Base-by-base conservation (phyloP, 1,140 invertebrate species). In the Drosophila burlai region DNA sequence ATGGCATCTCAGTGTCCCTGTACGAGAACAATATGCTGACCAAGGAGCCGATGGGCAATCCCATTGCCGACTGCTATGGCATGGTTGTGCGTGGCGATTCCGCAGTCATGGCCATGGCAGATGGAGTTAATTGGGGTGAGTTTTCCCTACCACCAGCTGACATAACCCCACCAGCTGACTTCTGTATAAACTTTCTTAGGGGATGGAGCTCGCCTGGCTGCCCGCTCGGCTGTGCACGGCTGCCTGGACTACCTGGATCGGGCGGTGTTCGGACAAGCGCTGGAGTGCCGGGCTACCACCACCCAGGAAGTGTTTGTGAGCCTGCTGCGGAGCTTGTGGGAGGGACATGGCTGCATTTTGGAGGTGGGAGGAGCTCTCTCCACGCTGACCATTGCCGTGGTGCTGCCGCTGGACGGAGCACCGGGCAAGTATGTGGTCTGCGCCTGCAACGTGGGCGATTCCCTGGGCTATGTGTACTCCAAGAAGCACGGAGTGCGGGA, bases 61-160 rank as follows among this genome's bases (percentile, higher is more conserved):
- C 98, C 16, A 97, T 98, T 76, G 98, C 98, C 16, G 98, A 98
- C 94, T 96, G 97, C 81, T 98, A 97, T 94, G 97, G 96, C 3
- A 94, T 98, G 46, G 96, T 97, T 75, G 95, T 96, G 6, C 94
- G 97, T 45, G 95, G 95, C 49, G 97, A 98, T 93, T 97, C 96
- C 71, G 96, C 96, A 6, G 95, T 98, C 67, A 93, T 98, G 82
- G 96, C 96, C 38, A 94, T 99, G 50, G 98, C 97, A 15, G 98
- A 98, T 94, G 98, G 98, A 42, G 98, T 98, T 0, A 98, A 99
- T 94, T 98, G 98, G 98, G 98, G 98, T 93, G 94, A 95, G 91
- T 73, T 29, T 24, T 36, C 15, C 7, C 29, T 10, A 9, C n/a
- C 8, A 3, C 2, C 47, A 36, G 26, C 10, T 34, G 29, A 34